Evolutionary conservation across 2,797 vertebrate genomes (phyloP), one percentile per base, ranked within the genome.

Genomic region (Centroberyx gerrardi): DNA sequence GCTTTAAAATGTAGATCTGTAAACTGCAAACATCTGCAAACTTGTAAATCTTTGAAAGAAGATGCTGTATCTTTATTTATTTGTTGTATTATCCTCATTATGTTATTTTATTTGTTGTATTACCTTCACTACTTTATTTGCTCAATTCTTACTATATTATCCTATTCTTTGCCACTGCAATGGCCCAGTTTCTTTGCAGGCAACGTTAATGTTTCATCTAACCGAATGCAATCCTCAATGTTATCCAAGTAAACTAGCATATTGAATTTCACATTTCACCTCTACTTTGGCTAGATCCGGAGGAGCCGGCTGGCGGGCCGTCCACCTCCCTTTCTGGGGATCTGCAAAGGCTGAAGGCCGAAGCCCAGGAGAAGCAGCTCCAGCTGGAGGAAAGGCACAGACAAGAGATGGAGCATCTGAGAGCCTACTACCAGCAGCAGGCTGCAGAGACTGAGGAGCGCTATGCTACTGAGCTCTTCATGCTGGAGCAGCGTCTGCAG

Each of bases 391-490:
- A 96, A 36, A 94, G 92, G 62, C 95, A 97, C 74, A 55, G 82
- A 64, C 93, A 93, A 68, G 96, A 97, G 75, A 71, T 97, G 81
- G 93, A 96, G 87, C 93, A 36, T 44, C 92, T 96, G n/a, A 71
- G 91, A 71, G 86, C 89, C 58, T 94, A 94, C 91, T 97, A 97
- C 88, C 93, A 95, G 13, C 93, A 96, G 72, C 95, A 97, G 74
- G 91, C 96, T 64, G 81, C 94, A 28, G 96, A 97, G 85, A 92
- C 85, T 0, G 94, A 97, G 78, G 94, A 96, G 87, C 92, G 93
- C 0, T 95, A 94, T 51, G 78, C 85, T 0, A 81, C 87, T 0
- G 95, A 98, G 88, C 92, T 97, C 36, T 76, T 90, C 4, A 84
- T 89, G 80, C 91, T 98, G 48, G 94, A 97, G 76, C 87, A 94